phyloP scores from a whole-genome alignment of 2,113 vertebrate species.

The Piliocolobus tephrosceles region DNA sequence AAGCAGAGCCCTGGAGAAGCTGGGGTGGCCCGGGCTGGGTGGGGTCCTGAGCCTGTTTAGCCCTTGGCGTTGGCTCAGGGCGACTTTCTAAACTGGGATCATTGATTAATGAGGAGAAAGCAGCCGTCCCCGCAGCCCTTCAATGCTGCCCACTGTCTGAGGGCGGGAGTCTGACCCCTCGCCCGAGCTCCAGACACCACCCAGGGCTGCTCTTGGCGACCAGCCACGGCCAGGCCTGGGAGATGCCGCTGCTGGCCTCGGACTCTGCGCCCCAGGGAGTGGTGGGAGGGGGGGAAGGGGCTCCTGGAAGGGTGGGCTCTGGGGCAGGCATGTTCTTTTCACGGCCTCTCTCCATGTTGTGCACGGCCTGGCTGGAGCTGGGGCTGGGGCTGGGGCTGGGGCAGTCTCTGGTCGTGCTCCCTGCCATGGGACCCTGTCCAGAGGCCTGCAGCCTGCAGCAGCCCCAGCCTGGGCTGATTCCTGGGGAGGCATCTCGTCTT shows the following conservation, averaged over 20 bases:
- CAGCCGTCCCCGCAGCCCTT: neutral
- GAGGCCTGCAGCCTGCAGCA: neutral
- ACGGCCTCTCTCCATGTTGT: neutral
- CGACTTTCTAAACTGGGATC: neutral
- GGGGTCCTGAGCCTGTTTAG: neutral
- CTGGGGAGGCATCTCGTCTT: neutral
- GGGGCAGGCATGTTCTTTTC: neutral
- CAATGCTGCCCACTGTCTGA: neutral
- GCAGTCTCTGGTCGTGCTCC: neutral
- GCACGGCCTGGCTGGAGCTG: neutral
- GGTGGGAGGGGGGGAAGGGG: neutral
- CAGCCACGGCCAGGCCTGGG: neutral
- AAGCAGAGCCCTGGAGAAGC: neutral
- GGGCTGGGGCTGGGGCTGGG: neutral
- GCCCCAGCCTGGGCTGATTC: neutral
- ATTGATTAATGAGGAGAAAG: neutral
- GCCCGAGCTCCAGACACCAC: neutral
- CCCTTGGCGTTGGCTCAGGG: neutral
- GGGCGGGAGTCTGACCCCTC: neutral
- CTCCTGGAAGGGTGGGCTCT: neutral
- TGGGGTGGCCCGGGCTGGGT: neutral
- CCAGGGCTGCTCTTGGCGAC: neutral
- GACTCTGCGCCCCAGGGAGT: too few relatives aligned
- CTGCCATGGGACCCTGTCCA: too few relatives aligned
- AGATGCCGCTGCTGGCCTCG: neutral